phyloP scores from a whole-genome alignment of 1,140 invertebrate species.

The Heterodera schachtii region DNA sequence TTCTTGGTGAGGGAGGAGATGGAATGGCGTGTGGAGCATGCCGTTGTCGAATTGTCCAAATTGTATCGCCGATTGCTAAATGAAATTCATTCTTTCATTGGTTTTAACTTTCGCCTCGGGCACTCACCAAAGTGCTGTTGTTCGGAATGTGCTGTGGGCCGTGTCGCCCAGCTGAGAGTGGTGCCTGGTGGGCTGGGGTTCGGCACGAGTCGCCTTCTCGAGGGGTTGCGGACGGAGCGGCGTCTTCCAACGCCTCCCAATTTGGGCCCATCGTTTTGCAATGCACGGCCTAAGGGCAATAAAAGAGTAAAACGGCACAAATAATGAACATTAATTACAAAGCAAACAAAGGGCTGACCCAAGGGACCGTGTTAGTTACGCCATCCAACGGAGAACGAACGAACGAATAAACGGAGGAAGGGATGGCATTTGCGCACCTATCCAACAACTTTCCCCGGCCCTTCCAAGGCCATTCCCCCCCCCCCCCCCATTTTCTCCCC shows the following conservation, averaged over 20 bases:
- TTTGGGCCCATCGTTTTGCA: constrained; percentile 1
- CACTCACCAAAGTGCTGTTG: background rate
- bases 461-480: constrained; percentile 3
- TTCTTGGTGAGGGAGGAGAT: background rate
- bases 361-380: too few relatives aligned
- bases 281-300: background rate
- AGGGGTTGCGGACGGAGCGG: background rate
- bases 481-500: background rate
- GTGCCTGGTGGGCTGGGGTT: background rate
- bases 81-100: too few relatives aligned
- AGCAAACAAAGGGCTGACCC: too few relatives aligned
- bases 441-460: background rate
- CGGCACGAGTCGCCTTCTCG: background rate
- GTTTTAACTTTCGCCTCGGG: too few relatives aligned
- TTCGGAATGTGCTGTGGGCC: background rate
- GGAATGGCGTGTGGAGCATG: background rate
- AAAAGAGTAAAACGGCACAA: background rate
- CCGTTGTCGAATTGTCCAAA: background rate
- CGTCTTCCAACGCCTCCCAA: background rate
- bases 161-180: background rate
- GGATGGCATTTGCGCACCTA: background rate
- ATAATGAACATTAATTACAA: background rate
- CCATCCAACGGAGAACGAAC: background rate
- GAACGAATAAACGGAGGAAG: background rate
- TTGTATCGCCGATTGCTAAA: background rate